Evolutionary conservation across 2,797 vertebrate species (phyloP).

Genomic region (Malacoraja senta): DNA sequence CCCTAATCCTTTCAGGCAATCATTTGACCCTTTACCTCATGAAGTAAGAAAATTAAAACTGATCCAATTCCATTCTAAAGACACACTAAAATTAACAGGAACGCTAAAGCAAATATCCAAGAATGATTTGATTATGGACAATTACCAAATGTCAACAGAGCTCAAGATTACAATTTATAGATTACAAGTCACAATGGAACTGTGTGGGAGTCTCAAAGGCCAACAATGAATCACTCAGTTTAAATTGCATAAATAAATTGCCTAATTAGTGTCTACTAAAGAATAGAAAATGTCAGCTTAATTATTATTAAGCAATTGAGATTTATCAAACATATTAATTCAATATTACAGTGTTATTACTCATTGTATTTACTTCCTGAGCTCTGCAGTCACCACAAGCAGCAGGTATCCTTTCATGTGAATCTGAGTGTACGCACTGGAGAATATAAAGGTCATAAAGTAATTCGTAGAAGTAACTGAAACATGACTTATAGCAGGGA

Average conservation of each 20-base stretch:
- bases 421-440: neutral
- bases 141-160: neutral
- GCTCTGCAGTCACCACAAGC: neutral
- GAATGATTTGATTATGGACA: constrained; percentile 33
- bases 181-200: constrained; percentile 19
- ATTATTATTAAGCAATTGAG: constrained; percentile 22
- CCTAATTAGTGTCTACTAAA: constrained; percentile 26
- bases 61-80: neutral
- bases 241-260: constrained; percentile 29
- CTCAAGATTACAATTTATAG: constrained; percentile 10
- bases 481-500: neutral
- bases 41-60: neutral
- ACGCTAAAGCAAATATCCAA: constrained; percentile 22
- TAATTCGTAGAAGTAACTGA: too few species aligned
- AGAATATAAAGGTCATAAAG: neutral
- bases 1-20: neutral
- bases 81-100: neutral
- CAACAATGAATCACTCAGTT: constrained; percentile 10
- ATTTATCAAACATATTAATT: constrained; percentile 33
- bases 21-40: neutral
- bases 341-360: neutral
- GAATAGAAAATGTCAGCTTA: constrained; percentile 31
- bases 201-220: constrained; percentile 2
- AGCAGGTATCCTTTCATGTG: neutral
- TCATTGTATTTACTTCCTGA: neutral